These are phyloP conservation scores for Xyrauchen texanus DNA, from an alignment of 2,113 vertebrate species.

Conservation along the genomic window DNA sequence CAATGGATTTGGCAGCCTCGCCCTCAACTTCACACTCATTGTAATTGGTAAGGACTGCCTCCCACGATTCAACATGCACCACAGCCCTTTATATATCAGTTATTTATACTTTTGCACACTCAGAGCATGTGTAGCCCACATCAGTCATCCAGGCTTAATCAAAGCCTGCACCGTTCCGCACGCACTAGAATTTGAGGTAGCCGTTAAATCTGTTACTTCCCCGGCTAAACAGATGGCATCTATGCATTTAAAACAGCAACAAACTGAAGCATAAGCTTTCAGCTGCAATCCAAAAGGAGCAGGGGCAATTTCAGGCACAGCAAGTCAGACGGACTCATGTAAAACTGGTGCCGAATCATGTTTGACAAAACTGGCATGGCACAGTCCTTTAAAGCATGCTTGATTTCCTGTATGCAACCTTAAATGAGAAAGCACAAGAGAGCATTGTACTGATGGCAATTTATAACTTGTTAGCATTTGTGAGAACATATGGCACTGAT, in stretches of 20 bases:
- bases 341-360: conserved; percentile 33
- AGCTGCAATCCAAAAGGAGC: background rate
- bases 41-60: conserved; percentile 56
- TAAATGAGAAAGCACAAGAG: conserved; percentile 48
- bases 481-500: conserved; percentile 35
- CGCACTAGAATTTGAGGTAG: background rate
- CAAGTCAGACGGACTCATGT: conserved; percentile 20
- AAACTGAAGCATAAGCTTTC: conserved; percentile 9
- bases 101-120: conserved; percentile 16
- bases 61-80: background rate
- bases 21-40: conserved; percentile 66
- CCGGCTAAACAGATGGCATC: conserved; percentile 11
- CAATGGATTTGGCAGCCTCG: conserved; percentile 68
- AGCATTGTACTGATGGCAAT: conserved; percentile 49
- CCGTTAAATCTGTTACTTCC: background rate
- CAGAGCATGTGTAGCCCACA: conserved; percentile 31
- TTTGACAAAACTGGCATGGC: conserved; percentile 49
- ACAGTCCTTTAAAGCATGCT: conserved; percentile 25
- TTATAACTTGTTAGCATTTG: conserved; percentile 52
- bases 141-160: conserved; percentile 38
- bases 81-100: conserved; percentile 11
- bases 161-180: conserved; percentile 32
- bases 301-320: conserved; percentile 21
- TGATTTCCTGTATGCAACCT: conserved; percentile 42
- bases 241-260: background rate